Percentiles rank a stretch among this genome's conserved stretches.
Conservation (phyloP, 2,888 invertebrate species). For the Tholera decimalis region DNA sequence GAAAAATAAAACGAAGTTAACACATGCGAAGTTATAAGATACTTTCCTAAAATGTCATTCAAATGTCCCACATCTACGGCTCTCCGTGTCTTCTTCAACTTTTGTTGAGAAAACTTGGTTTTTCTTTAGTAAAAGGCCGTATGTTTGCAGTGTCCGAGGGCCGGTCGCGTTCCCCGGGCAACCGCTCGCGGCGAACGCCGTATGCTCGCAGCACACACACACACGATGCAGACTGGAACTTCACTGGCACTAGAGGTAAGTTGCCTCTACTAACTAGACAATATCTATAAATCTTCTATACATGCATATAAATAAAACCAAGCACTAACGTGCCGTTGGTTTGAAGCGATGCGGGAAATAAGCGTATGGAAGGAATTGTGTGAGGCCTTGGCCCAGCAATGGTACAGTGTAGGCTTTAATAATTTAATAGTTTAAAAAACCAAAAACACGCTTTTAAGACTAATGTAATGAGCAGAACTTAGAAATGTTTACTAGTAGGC, state of each 20-base stretch:
- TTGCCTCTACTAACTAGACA: no score
- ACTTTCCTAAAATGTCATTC: neutral
- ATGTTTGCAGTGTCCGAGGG: slow-evolving; percentile 79
- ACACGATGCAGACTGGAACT: slow-evolving; percentile 88
- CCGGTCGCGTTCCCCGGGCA: slow-evolving; percentile 73
- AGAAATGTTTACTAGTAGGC: no score
- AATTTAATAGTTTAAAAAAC: no score
- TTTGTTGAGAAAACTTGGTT: slow-evolving; percentile 10
- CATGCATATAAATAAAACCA: no score
- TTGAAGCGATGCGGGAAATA: no score
- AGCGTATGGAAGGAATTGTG: no score
- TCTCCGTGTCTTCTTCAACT: slow-evolving; percentile 15
- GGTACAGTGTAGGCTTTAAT: no score
- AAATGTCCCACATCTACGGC: slow-evolving; percentile 7
- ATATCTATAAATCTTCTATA: neutral
- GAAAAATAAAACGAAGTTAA: neutral
- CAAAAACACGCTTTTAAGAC: no score
- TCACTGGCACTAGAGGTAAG: slow-evolving; percentile 87
- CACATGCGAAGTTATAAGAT: neutral
- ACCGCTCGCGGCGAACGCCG: slow-evolving; percentile 86
- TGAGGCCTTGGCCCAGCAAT: no score
- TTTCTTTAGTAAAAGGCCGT: slow-evolving; percentile 31
- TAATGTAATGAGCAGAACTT: no score
- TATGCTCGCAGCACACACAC: slow-evolving; percentile 83
- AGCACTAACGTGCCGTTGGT: no score